Percentiles rank a stretch among this genome's conserved stretches.
Evolutionary conservation across 2,113 vertebrate species (phyloP).

Genomic region (Aptenodytes patagonicus): DNA sequence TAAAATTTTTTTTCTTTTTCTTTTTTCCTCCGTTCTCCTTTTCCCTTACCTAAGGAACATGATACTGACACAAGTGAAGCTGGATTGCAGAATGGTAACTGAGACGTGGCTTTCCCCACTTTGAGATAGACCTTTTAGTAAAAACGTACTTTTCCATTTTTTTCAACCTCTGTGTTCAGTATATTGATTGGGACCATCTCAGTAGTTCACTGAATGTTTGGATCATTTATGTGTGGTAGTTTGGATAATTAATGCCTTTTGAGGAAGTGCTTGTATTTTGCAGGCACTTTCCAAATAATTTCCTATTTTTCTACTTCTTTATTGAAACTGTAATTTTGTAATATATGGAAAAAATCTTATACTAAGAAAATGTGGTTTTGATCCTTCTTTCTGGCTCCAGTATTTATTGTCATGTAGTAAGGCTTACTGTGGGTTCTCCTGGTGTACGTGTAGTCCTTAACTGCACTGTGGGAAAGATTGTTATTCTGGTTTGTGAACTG

Average conservation of each 20-base stretch:
- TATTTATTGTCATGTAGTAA: neutral
- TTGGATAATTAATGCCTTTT: neutral
- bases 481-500: neutral
- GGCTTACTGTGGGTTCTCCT: neutral
- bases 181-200: neutral
- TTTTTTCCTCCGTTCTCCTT: neutral
- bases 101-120: neutral
- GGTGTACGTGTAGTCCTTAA: neutral
- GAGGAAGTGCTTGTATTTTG: neutral
- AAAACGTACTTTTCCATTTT: neutral
- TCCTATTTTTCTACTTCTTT: constrained; percentile 59
- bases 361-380: constrained; percentile 7
- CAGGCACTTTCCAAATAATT: constrained; percentile 34
- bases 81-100: constrained; percentile 64
- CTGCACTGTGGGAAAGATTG: neutral
- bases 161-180: neutral
- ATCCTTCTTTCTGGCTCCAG: neutral
- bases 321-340: constrained; percentile 54
- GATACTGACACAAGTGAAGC: constrained; percentile 81
- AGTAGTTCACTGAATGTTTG: neutral
- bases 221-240: neutral
- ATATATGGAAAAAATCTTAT: constrained; percentile 1
- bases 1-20: neutral
- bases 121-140: neutral
- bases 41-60: constrained; percentile 76